Percentiles rank a stretch among this genome's conserved stretches.
Conservation (phyloP, 2,113 vertebrate species). For the Agapornis roseicollis region DNA sequence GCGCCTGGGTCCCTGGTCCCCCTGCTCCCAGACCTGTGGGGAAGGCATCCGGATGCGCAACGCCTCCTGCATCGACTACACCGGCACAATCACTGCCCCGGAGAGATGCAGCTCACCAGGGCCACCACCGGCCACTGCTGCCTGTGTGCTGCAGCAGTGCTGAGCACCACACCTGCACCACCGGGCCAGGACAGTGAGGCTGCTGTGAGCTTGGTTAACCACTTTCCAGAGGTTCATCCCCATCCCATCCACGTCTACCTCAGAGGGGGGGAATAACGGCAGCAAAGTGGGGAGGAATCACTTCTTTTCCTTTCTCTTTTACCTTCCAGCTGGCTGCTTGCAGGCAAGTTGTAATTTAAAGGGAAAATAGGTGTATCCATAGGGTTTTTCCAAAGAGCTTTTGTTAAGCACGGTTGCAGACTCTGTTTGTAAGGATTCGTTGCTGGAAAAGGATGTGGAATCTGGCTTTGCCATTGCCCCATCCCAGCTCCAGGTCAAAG, state of each 20-base stretch:
- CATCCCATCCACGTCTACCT: conserved; percentile 89
- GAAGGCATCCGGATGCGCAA: conserved; percentile 76
- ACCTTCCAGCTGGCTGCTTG: not conserved
- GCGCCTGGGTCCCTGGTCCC: conserved; percentile 81
- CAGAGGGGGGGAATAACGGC: conserved; percentile 65
- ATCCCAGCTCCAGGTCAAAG: not conserved
- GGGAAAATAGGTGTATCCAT: not conserved
- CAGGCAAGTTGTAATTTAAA: not conserved
- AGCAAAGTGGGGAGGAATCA: not conserved
- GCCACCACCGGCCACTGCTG: conserved; percentile 48
- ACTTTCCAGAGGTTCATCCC: conserved; percentile 72
- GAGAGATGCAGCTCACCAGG: conserved; percentile 78
- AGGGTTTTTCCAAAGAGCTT: not conserved
- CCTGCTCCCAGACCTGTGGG: conserved; percentile 84
- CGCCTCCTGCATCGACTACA: conserved; percentile 80
- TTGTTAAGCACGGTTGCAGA: accelerated
- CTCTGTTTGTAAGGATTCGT: not conserved
- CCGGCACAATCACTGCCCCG: conserved; percentile 70
- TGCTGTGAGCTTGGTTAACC: conserved; percentile 17
- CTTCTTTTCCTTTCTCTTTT: not conserved
- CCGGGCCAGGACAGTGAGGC: not conserved
- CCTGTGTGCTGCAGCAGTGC: conserved; percentile 80
- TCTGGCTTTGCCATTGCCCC: not conserved
- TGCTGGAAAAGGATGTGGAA: not conserved
- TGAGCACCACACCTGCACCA: conserved; percentile 19